Percentiles rank a stretch among this genome's conserved stretches.
phyloP scores from a whole-genome alignment of 2,888 invertebrate genomes.

The Himalopsyche japonica region DNA sequence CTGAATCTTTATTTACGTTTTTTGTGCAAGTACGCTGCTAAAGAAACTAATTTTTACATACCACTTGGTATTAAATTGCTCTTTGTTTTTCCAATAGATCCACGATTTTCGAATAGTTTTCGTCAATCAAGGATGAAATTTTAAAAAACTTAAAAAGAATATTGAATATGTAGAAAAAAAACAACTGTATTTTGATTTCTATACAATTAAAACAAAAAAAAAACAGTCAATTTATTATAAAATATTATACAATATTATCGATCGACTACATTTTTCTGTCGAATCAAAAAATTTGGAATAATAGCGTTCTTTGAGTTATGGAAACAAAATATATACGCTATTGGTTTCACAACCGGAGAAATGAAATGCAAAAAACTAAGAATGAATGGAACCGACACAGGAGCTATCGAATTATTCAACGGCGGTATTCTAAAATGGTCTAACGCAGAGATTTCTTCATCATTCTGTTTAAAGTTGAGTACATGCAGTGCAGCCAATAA shows the following conservation, averaged over 20 bases:
- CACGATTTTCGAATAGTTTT: too few species aligned
- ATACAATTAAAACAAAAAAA: too few species aligned
- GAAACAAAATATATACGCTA: slow-evolving; percentile 23
- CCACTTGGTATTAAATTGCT: too few species aligned
- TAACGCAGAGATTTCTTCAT: slow-evolving; percentile 1
- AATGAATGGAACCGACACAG: slow-evolving; percentile 18
- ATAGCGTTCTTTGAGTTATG: neutral
- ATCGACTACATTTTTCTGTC: neutral
- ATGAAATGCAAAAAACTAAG: slow-evolving; percentile 33
- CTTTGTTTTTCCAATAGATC: too few species aligned
- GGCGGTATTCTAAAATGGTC: slow-evolving; percentile 33
- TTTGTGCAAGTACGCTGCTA: too few species aligned
- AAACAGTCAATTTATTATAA: too few species aligned
- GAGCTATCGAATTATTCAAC: slow-evolving; percentile 24
- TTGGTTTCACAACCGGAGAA: slow-evolving; percentile 21
- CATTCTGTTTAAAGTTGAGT: slow-evolving; percentile 43
- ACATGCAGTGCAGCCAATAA: slow-evolving; percentile 48
- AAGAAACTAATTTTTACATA: too few species aligned
- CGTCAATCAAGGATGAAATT: too few species aligned
- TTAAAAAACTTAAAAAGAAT: too few species aligned
- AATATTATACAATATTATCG: neutral
- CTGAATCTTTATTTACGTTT: too few species aligned
- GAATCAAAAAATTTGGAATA: neutral
- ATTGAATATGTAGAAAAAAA: too few species aligned
- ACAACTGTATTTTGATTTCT: too few species aligned